phyloP scores from a whole-genome alignment of 2,797 vertebrate genomes.

The Sarcophilus harrisii region DNA sequence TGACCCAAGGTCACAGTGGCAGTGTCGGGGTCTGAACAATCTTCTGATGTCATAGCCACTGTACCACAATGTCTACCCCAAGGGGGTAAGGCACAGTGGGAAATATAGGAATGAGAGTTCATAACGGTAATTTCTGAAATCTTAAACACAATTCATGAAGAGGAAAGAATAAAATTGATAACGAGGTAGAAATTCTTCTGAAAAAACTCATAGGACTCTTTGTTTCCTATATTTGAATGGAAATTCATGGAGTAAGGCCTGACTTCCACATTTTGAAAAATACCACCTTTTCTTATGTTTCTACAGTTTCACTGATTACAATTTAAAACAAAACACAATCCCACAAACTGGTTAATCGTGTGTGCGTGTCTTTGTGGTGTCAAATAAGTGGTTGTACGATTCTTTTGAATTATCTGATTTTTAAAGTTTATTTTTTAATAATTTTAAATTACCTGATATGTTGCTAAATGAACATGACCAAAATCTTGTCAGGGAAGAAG shows the following conservation, averaged over 20 bases:
- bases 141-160: slow-evolving; percentile 33
- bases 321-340: neutral
- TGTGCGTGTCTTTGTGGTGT: slow-evolving; percentile 2
- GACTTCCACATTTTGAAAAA: neutral
- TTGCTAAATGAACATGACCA: slow-evolving; percentile 56
- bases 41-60: neutral
- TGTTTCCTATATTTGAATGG: neutral
- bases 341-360: neutral
- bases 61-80: slow-evolving; percentile 22
- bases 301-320: neutral
- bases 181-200: neutral
- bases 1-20: neutral
- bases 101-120: slow-evolving; percentile 46
- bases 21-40: neutral
- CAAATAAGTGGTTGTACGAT: slow-evolving; percentile 57
- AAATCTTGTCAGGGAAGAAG: slow-evolving; percentile 58
- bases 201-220: neutral
- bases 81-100: slow-evolving; percentile 1
- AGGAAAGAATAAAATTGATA: slow-evolving; percentile 35
- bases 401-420: neutral
- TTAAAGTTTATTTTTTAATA: too few relatives aligned
- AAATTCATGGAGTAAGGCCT: neutral
- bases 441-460: slow-evolving; percentile 48
- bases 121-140: slow-evolving; percentile 37
- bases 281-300: neutral